Evolutionary conservation across 2,888 invertebrate genomes (phyloP).

Genomic region (Chromoteleia sp.): DNA sequence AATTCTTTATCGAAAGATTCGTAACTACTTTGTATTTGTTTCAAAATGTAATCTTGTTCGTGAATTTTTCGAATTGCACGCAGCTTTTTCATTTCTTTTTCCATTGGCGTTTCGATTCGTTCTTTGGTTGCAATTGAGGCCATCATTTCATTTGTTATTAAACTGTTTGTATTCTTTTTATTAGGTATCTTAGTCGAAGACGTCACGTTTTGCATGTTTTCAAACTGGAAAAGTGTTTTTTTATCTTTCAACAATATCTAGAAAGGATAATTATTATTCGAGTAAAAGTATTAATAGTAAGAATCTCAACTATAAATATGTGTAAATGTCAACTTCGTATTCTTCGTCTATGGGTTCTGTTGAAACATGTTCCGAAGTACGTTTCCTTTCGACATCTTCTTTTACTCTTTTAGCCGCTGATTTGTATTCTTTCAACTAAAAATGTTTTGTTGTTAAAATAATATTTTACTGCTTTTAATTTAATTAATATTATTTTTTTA

Average conservation of each 20-base stretch:
- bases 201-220: neutral
- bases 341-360: conserved; percentile 74
- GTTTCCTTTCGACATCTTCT: conserved; percentile 71
- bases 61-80: conserved; percentile 86
- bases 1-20: conserved; percentile 89
- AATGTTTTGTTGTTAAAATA: too few species aligned
- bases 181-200: too few species aligned
- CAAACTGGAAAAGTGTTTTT: neutral
- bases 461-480: too few species aligned
- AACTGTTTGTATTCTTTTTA: neutral
- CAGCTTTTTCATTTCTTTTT: conserved; percentile 86
- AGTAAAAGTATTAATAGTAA: too few species aligned
- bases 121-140: conserved; percentile 78
- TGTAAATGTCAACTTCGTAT: conserved; percentile 69
- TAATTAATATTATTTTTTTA: too few species aligned
- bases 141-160: conserved; percentile 1
- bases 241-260: conserved; percentile 34
- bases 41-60: conserved; percentile 89
- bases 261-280: too few species aligned
- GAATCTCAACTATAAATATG: neutral
- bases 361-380: conserved; percentile 23
- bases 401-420: conserved; percentile 75
- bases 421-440: conserved; percentile 77
- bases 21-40: conserved; percentile 87
- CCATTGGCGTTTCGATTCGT: conserved; percentile 85